A percentile compares a stretch with the other conserved stretches of the same genome.
Evolutionary conservation across 2,113 vertebrate genomes (phyloP).

Genomic region (Benitochromis conjunctus): DNA sequence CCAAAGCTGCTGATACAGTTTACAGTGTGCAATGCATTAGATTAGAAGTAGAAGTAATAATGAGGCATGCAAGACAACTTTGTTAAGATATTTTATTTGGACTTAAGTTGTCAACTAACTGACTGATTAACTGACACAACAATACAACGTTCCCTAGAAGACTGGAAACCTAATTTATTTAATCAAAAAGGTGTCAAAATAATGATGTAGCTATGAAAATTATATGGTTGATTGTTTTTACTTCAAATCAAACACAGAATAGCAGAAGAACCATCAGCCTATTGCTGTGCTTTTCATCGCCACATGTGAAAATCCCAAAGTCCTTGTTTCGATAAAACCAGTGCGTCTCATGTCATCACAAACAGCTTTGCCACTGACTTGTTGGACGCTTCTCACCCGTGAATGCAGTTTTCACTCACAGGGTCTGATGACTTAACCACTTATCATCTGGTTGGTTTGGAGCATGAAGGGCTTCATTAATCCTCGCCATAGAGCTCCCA

Average conservation of each 20-base stretch:
- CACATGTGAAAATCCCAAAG: not conserved
- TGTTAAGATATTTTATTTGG: not conserved
- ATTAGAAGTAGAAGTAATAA: not conserved
- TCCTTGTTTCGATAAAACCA: not conserved
- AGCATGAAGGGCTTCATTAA: slow-evolving; percentile 40
- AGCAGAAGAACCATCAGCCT: not conserved
- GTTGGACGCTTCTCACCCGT: not conserved
- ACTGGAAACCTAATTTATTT: not conserved
- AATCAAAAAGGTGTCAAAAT: not conserved
- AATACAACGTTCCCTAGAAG: not conserved
- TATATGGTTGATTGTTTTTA: not conserved
- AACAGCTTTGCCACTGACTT: not conserved
- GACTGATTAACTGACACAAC: not conserved
- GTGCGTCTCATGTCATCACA: not conserved
- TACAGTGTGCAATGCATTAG: not conserved
- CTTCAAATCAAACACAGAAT: not conserved
- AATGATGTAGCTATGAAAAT: not conserved
- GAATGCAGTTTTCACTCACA: slow-evolving; percentile 17
- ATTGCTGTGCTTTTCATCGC: not conserved
- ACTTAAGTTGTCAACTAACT: not conserved
- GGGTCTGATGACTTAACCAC: not conserved
- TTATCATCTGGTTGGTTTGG: slow-evolving; percentile 36
- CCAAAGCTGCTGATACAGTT: not conserved
- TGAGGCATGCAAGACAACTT: not conserved
- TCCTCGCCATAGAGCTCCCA: slow-evolving; percentile 11